A percentile compares a stretch with the other conserved stretches of the same genome.
Evolutionary conservation across 92 coral and sea anemone species (phyloP).

Genomic region (Chrysogorgia sp.): DNA sequence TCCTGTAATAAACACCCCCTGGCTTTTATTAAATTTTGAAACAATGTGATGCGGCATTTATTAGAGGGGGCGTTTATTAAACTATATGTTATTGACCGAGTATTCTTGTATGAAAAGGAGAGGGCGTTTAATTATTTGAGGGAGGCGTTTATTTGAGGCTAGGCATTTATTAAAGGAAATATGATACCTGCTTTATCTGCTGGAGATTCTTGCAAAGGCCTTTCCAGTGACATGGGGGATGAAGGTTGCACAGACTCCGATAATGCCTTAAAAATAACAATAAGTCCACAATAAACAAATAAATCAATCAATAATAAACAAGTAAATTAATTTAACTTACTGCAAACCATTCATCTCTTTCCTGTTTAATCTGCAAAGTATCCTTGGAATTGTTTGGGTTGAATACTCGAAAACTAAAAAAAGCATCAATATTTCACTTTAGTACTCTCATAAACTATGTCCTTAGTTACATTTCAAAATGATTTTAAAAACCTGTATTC

Average conservation of each 20-base stretch:
- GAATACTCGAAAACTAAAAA: conserved; percentile 82
- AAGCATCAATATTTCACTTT: background rate
- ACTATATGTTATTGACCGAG: no score
- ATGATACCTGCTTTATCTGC: conserved; percentile 76
- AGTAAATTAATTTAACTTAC: conserved; percentile 40
- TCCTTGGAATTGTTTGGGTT: conserved; percentile 82
- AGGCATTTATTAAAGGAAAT: no score
- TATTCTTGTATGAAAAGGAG: no score
- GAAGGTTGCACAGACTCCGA: conserved; percentile 61
- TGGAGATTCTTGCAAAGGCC: conserved; percentile 1
- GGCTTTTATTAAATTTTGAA: no score
- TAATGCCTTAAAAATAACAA: conserved; percentile 72
- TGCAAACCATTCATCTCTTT: conserved; percentile 90
- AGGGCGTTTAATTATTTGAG: no score
- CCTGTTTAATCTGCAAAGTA: conserved; percentile 64
- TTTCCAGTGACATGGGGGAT: conserved; percentile 53
- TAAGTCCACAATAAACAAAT: background rate
- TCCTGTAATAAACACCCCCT: no score
- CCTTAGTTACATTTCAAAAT: background rate
- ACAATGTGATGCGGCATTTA: no score
- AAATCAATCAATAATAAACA: conserved; percentile 10
- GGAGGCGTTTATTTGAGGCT: no score
- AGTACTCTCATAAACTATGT: background rate
- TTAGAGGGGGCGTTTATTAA: no score
- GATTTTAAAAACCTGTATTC: conserved; percentile 80